phyloP scores from a whole-genome alignment of 2,113 vertebrate species.

The Alosa alosa region DNA sequence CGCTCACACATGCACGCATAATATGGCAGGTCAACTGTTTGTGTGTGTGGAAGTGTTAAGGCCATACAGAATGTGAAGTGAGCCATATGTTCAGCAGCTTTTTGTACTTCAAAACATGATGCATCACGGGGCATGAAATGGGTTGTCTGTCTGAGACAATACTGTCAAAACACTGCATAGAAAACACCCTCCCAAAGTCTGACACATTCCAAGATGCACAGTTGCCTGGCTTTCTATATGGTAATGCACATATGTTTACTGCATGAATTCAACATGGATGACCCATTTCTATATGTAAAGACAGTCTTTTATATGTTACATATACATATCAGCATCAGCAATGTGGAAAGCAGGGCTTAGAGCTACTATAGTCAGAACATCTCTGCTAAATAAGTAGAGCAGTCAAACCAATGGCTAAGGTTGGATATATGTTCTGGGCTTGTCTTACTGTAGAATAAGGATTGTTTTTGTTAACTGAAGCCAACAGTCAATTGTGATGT shows the following conservation, averaged over 20 bases:
- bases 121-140: conserved; percentile 1
- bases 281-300: not conserved
- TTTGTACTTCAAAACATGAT: conserved; percentile 1
- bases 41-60: not conserved
- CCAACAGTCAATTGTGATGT: not conserved
- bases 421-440: not conserved
- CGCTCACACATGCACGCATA: not conserved
- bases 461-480: not conserved
- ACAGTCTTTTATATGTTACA: not conserved
- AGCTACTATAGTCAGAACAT: not conserved
- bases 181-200: not conserved
- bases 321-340: not conserved
- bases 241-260: not conserved
- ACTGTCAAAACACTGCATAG: conserved; percentile 15
- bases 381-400: no score
- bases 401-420: not conserved
- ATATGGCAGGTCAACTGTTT: not conserved
- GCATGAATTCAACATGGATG: not conserved
- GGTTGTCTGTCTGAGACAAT: conserved; percentile 3
- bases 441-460: not conserved
- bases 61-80: not conserved
- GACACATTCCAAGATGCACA: not conserved
- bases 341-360: not conserved
- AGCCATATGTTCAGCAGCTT: conserved; percentile 1
- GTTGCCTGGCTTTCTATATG: not conserved